phyloP scores from a whole-genome alignment of 2,113 vertebrate genomes.

The Ellobius talpinus region DNA sequence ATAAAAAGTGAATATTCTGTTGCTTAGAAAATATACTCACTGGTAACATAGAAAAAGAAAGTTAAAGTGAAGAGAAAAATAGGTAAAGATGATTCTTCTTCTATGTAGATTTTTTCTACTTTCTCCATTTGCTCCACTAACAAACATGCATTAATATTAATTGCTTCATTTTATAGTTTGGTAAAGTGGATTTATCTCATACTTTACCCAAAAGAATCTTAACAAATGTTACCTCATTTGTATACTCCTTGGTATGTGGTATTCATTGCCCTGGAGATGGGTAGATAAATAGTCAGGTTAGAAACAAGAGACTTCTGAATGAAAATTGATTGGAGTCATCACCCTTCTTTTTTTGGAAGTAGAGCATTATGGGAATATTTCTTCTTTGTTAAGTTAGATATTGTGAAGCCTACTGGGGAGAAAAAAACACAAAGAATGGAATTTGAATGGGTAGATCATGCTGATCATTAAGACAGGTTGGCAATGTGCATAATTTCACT shows the following conservation, averaged over 20 bases:
- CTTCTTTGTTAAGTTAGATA: background rate
- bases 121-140: background rate
- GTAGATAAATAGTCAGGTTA: background rate
- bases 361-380: background rate
- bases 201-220: background rate
- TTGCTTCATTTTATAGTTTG: background rate
- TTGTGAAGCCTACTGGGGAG: background rate
- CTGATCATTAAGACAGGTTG: background rate
- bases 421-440: background rate
- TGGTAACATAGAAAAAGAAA: background rate
- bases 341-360: background rate
- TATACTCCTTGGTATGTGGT: background rate
- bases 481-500: no score
- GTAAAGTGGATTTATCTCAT: background rate
- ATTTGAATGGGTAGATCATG: background rate
- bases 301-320: background rate
- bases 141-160: background rate
- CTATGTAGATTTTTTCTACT: background rate
- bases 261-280: no score
- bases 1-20: background rate
- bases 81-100: background rate
- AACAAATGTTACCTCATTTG: background rate
- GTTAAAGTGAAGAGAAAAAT: background rate
- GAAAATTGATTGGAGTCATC: background rate
- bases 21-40: background rate